Percentiles rank a stretch among this genome's conserved stretches.
These are phyloP conservation scores for Novumbra hubbsi DNA, from an alignment of 2,797 vertebrate species.

Conservation along the genomic window DNA sequence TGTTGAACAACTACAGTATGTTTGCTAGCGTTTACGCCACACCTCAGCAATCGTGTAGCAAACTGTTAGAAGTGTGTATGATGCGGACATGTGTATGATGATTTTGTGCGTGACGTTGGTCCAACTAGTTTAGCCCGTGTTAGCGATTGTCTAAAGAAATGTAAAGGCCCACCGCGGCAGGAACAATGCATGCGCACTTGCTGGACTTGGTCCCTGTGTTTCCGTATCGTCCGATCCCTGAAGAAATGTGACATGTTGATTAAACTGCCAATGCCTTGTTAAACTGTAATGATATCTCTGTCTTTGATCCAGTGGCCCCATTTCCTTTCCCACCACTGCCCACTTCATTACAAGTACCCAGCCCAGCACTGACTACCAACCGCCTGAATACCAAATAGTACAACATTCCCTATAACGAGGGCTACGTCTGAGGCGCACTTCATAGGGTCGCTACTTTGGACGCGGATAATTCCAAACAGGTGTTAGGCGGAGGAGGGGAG, in stretches of 20 bases:
- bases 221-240: not conserved
- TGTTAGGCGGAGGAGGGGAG: not conserved
- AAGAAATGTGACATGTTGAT: slow-evolving; percentile 2
- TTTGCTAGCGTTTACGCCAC: too few relatives aligned
- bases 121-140: too few relatives aligned
- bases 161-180: not conserved
- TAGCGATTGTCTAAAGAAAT: too few relatives aligned
- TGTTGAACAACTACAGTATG: too few relatives aligned
- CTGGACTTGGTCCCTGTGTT: not conserved
- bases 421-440: not conserved
- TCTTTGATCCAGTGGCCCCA: not conserved
- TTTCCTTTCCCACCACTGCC: not conserved
- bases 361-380: not conserved
- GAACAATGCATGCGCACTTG: not conserved
- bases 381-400: not conserved
- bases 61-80: too few relatives aligned
- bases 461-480: not conserved
- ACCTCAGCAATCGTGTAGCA: too few relatives aligned
- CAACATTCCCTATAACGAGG: not conserved
- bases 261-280: not conserved
- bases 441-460: not conserved
- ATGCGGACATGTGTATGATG: too few relatives aligned
- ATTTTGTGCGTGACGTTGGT: too few relatives aligned
- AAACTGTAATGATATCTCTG: not conserved
- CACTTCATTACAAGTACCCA: not conserved